Conservation (phyloP, 1,140 invertebrate species). For the Drosophila sproati region DNA sequence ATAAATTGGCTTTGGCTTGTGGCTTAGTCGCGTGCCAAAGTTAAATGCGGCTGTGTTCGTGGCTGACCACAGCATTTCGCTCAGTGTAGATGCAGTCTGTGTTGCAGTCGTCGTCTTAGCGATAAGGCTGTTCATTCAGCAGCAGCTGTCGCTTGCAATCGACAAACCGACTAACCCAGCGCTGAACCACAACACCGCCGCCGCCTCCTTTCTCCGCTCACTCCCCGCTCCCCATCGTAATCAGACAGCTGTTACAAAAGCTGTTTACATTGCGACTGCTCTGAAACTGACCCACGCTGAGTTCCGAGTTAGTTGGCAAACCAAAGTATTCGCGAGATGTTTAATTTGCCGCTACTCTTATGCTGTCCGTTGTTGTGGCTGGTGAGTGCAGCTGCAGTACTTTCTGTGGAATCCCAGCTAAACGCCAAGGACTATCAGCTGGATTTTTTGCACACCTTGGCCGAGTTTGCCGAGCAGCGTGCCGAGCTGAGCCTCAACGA, state of each 20-base stretch:
- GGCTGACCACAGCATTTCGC: slow-evolving; percentile 30
- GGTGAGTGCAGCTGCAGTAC: slow-evolving; percentile 1
- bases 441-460: slow-evolving; percentile 50
- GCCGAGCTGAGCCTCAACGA: slow-evolving; percentile 51
- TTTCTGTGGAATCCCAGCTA: slow-evolving; percentile 7
- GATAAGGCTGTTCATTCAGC: slow-evolving; percentile 42
- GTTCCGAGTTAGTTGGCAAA: slow-evolving; percentile 42
- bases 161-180: slow-evolving; percentile 53
- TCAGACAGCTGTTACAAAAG: slow-evolving; percentile 22
- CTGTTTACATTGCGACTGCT: slow-evolving; percentile 44
- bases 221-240: neutral
- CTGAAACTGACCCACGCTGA: slow-evolving; percentile 23
- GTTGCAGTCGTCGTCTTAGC: slow-evolving; percentile 7
- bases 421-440: slow-evolving; percentile 60
- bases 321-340: slow-evolving; percentile 39
- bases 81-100: slow-evolving; percentile 31
- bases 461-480: slow-evolving; percentile 36
- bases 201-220: neutral
- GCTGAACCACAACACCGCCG: slow-evolving; percentile 21
- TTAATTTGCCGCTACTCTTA: slow-evolving; percentile 29
- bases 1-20: slow-evolving; percentile 50
- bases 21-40: slow-evolving; percentile 39
- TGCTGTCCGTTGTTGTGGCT: slow-evolving; percentile 8
- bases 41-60: slow-evolving; percentile 10
- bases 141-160: slow-evolving; percentile 26